These are phyloP conservation scores for Dipodomys stephensi DNA, from an alignment of 2,113 vertebrate species.

Conservation along the genomic window DNA sequence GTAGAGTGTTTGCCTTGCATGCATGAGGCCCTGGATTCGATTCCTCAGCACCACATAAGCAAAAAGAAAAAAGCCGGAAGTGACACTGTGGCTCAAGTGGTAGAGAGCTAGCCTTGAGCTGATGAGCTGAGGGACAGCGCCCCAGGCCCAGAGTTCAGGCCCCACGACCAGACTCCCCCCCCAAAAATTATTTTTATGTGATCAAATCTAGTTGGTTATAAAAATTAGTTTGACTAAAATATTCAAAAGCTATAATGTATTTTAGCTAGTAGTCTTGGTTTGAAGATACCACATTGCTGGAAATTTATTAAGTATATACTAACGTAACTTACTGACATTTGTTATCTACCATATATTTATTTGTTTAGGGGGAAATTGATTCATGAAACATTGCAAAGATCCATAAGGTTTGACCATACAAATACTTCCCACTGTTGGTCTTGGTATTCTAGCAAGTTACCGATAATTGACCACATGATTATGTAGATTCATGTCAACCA, in stretches of 20 bases:
- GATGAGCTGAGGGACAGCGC: no score
- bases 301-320: background rate
- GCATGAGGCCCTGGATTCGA: no score
- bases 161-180: no score
- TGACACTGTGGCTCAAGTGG: no score
- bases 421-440: background rate
- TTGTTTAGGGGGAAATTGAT: background rate
- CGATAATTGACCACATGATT: background rate
- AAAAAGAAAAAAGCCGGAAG: no score
- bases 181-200: background rate
- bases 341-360: background rate
- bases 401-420: background rate
- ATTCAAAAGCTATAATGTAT: background rate
- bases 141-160: no score
- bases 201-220: constrained; percentile 29
- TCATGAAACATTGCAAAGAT: background rate
- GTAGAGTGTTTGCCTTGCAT: no score
- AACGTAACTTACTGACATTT: background rate
- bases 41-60: no score
- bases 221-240: background rate
- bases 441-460: background rate
- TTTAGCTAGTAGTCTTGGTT: background rate
- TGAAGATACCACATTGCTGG: background rate
- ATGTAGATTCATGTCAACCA: background rate
- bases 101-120: no score